Evolutionary conservation across 1,140 invertebrate genomes (phyloP).

Genomic region (Papilio machaon): DNA sequence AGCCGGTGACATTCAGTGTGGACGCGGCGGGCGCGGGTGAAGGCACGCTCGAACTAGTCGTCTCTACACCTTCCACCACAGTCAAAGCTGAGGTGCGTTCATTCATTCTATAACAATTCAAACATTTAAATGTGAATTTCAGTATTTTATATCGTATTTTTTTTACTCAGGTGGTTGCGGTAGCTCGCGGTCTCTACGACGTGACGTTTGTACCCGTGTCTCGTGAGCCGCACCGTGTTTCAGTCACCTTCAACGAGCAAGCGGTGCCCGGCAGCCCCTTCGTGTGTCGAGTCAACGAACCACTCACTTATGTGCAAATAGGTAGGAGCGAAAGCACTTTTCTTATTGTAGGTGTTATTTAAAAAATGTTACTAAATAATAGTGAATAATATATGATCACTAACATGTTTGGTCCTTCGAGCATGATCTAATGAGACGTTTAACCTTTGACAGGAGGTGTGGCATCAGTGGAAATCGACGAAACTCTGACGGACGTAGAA

Average conservation of each 20-base stretch:
- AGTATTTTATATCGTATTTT: neutral
- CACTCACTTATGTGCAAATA: slow-evolving; percentile 85
- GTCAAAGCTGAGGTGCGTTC: slow-evolving; percentile 88
- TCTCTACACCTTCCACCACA: slow-evolving; percentile 94
- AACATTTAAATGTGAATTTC: neutral
- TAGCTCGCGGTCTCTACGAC: slow-evolving; percentile 96
- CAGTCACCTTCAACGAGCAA: slow-evolving; percentile 98
- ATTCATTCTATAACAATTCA: neutral
- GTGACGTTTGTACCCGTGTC: slow-evolving; percentile 98
- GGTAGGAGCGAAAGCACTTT: no score
- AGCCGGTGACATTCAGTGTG: slow-evolving; percentile 94
- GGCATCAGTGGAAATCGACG: slow-evolving; percentile 83
- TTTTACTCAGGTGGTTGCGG: slow-evolving; percentile 87
- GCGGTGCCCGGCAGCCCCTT: slow-evolving; percentile 96
- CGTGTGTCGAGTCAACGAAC: slow-evolving; percentile 95
- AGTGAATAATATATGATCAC: no score
- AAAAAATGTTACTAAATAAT: no score
- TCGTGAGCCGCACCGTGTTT: slow-evolving; percentile 94
- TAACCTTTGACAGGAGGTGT: slow-evolving; percentile 64
- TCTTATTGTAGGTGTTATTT: no score
- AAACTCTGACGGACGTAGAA: slow-evolving; percentile 82
- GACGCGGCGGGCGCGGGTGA: slow-evolving; percentile 98
- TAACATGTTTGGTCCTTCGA: slow-evolving; percentile 9
- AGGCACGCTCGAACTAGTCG: slow-evolving; percentile 96
- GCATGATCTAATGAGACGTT: neutral